phyloP scores from a whole-genome alignment of 2,888 invertebrate genomes.

The Aspidapion aeneum region DNA sequence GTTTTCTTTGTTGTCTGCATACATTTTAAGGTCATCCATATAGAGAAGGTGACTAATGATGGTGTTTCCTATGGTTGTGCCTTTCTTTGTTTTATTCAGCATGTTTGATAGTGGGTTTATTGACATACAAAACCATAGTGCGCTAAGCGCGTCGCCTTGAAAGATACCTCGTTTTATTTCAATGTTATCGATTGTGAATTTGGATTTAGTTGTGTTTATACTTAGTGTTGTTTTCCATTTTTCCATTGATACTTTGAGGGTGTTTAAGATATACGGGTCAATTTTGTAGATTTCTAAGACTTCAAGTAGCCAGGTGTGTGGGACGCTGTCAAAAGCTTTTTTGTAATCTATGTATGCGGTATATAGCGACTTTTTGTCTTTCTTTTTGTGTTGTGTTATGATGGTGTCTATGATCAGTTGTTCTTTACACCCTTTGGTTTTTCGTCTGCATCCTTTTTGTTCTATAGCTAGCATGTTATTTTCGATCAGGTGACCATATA shows the following conservation, averaged over 20 bases:
- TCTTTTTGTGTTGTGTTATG: not conserved
- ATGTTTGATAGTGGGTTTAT: too few species aligned
- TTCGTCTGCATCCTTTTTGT: conserved; percentile 4
- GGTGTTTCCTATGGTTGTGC: too few species aligned
- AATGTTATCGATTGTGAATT: too few species aligned
- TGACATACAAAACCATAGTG: too few species aligned
- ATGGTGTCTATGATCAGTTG: not conserved
- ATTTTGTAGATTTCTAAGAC: not conserved
- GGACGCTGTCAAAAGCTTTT: conserved; percentile 3
- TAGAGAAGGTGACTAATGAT: too few species aligned
- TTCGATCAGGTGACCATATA: not conserved
- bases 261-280: not conserved
- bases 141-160: too few species aligned
- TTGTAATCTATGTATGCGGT: conserved; percentile 4
- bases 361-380: not conserved
- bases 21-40: too few species aligned
- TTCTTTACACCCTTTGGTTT: not conserved
- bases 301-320: conserved; percentile 1
- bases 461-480: not conserved
- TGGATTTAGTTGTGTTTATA: too few species aligned
- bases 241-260: not conserved
- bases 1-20: too few species aligned
- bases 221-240: too few species aligned
- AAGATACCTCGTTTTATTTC: too few species aligned
- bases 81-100: too few species aligned